These are phyloP conservation scores for Passer domesticus DNA, from an alignment of 2,113 vertebrate genomes.

Conservation along the genomic window DNA sequence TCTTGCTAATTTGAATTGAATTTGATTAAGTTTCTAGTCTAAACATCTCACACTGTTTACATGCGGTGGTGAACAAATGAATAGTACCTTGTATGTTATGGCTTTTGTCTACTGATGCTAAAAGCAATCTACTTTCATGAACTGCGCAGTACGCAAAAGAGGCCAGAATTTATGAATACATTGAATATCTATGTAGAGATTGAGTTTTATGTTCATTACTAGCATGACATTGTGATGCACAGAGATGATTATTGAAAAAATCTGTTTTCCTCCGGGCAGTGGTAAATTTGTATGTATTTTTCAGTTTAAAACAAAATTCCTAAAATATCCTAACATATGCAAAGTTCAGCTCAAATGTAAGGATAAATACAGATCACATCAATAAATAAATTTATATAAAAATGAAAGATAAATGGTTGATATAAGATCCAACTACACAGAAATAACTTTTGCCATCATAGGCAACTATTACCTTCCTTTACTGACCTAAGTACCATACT, in stretches of 20 bases:
- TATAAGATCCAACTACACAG: neutral
- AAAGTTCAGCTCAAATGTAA: neutral
- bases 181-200: neutral
- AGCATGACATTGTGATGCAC: neutral
- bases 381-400: neutral
- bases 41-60: neutral
- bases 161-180: neutral
- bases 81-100: neutral
- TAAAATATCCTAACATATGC: neutral
- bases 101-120: neutral
- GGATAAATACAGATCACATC: neutral
- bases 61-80: neutral
- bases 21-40: neutral
- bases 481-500: neutral
- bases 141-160: neutral
- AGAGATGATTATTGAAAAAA: neutral
- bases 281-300: neutral
- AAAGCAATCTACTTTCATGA: neutral
- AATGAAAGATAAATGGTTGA: neutral
- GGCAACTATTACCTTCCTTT: neutral
- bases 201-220: neutral
- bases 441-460: neutral
- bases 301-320: neutral
- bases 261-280: neutral
- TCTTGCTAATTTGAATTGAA: neutral